phyloP scores from a whole-genome alignment of 2,113 vertebrate species.

The Clinocottus analis region DNA sequence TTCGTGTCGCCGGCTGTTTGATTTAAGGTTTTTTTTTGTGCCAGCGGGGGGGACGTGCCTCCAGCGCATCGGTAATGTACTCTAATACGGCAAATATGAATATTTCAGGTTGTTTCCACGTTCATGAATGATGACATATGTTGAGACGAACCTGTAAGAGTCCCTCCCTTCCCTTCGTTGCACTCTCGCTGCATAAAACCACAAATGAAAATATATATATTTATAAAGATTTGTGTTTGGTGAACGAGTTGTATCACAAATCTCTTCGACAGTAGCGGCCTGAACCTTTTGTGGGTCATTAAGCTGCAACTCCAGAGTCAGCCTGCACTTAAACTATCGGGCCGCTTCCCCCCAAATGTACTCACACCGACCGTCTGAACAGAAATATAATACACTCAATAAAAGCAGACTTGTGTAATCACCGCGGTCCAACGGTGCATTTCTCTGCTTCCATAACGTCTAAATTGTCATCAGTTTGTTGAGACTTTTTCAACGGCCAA shows the following conservation, averaged over 20 bases:
- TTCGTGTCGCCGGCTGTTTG: constrained; percentile 19
- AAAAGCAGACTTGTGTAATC: background rate
- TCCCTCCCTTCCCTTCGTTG: background rate
- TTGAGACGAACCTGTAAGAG: background rate
- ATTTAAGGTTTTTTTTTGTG: constrained; percentile 2
- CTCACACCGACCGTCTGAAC: constrained; percentile 11
- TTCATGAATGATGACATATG: background rate
- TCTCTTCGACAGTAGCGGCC: constrained; percentile 20
- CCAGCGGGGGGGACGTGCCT: background rate
- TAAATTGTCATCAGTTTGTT: background rate
- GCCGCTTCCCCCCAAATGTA: constrained; percentile 36
- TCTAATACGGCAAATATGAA: background rate
- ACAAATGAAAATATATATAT: background rate
- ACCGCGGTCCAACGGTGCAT: background rate
- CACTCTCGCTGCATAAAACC: background rate
- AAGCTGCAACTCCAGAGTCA: constrained; percentile 21
- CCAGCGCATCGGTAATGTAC: background rate
- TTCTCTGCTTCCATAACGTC: constrained; percentile 4
- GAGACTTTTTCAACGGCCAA: background rate
- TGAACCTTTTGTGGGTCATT: constrained; percentile 28
- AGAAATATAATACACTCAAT: background rate
- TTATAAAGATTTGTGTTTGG: background rate
- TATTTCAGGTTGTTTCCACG: background rate
- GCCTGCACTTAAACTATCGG: constrained; percentile 5
- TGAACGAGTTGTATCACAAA: background rate